phyloP scores from a whole-genome alignment of 2,113 vertebrate genomes.

The Protobothrops flavoviridis region DNA sequence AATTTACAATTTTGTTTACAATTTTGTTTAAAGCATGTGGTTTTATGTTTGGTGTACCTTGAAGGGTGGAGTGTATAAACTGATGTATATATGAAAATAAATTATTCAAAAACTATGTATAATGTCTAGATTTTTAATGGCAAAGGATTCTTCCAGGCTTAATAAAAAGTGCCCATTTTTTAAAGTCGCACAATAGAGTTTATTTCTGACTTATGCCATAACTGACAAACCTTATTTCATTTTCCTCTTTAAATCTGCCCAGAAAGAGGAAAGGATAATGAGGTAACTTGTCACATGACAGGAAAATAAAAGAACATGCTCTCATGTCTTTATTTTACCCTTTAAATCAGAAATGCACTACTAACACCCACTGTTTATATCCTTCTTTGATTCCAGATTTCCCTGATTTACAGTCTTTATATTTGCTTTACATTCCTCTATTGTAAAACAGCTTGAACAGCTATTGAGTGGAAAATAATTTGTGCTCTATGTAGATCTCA shows the following conservation, averaged over 20 bases:
- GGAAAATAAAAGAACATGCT: background rate
- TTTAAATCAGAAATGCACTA: background rate
- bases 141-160: background rate
- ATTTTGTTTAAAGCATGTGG: background rate
- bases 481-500: background rate
- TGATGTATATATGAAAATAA: background rate
- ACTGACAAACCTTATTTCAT: background rate
- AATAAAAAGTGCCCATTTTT: background rate
- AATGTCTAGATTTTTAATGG: background rate
- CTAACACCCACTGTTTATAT: background rate
- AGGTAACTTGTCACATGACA: background rate
- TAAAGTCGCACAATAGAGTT: background rate
- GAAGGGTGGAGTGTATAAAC: background rate
- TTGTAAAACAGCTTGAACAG: background rate
- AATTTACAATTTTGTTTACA: background rate
- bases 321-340: background rate
- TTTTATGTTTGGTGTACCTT: background rate
- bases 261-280: background rate
- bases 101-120: background rate
- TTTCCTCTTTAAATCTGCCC: background rate
- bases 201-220: background rate
- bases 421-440: background rate
- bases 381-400: background rate
- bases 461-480: background rate
- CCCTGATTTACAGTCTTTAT: background rate